A percentile compares a stretch with the other conserved stretches of the same genome.
phyloP scores from a whole-genome alignment of 1,140 invertebrate species.

The Sipha flava region DNA sequence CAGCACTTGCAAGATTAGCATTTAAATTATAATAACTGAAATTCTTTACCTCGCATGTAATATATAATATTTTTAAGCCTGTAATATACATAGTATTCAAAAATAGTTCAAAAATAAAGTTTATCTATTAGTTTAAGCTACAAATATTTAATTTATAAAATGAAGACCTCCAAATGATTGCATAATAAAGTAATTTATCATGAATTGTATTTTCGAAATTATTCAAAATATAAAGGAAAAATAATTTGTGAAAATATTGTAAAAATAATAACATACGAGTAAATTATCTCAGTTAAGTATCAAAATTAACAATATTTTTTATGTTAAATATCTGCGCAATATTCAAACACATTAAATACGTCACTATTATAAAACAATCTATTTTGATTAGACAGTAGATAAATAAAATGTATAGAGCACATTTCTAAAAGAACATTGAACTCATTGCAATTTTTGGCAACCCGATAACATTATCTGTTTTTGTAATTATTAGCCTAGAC shows the following conservation, averaged over 20 bases:
- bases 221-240: neutral
- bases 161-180: neutral
- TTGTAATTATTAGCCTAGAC: neutral
- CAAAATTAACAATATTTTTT: neutral
- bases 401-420: neutral
- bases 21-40: too few relatives aligned
- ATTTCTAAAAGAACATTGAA: conserved; percentile 3
- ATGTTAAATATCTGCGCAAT: neutral
- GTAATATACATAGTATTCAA: too few relatives aligned
- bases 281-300: neutral
- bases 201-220: neutral
- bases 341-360: neutral
- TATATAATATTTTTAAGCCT: too few relatives aligned
- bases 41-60: too few relatives aligned
- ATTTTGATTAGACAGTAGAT: neutral
- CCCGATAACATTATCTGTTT: neutral
- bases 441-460: neutral
- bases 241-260: neutral
- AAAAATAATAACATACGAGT: neutral
- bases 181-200: neutral
- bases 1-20: too few relatives aligned
- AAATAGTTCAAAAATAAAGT: too few relatives aligned
- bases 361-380: neutral
- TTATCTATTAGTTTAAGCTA: too few relatives aligned
- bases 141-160: neutral